phyloP scores from a whole-genome alignment of 2,113 vertebrate species.

The Rafetus swinhoei region DNA sequence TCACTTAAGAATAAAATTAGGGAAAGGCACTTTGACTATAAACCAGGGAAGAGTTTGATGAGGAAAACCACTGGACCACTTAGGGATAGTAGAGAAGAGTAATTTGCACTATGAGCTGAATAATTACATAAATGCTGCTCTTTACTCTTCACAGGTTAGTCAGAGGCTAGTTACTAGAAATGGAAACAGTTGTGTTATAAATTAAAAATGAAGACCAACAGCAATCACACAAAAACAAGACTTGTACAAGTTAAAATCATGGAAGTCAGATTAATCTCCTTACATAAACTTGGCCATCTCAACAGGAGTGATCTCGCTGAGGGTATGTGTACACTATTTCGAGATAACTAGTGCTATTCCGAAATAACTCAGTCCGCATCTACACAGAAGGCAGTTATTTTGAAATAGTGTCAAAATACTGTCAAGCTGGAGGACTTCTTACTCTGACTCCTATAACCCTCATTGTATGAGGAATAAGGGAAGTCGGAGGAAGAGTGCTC shows the following conservation, averaged over 20 bases:
- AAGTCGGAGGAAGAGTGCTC: too few species aligned
- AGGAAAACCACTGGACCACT: background rate
- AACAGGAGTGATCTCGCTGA: background rate
- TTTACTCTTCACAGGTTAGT: background rate
- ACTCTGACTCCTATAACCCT: too few species aligned
- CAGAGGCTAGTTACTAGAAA: conserved; percentile 10
- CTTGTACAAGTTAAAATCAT: background rate
- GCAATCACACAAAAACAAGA: background rate
- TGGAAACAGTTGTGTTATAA: background rate
- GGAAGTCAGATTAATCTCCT: background rate
- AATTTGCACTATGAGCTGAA: conserved; percentile 6
- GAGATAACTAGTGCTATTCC: too few species aligned
- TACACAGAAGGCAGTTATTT: too few species aligned
- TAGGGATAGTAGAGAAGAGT: background rate
- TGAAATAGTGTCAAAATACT: too few species aligned
- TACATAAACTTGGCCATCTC: background rate
- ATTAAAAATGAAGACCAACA: conserved; percentile 29
- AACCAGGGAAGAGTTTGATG: background rate
- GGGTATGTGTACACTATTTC: too few species aligned
- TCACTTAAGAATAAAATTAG: background rate
- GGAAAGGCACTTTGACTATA: conserved; percentile 41
- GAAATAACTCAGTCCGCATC: too few species aligned
- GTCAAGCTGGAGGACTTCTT: too few species aligned
- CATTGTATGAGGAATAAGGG: too few species aligned
- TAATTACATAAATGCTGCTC: conserved; percentile 2